Percentiles rank a stretch among this genome's conserved stretches.
phyloP scores from a whole-genome alignment of 2,113 vertebrate genomes.

The Cheilinus undulatus region DNA sequence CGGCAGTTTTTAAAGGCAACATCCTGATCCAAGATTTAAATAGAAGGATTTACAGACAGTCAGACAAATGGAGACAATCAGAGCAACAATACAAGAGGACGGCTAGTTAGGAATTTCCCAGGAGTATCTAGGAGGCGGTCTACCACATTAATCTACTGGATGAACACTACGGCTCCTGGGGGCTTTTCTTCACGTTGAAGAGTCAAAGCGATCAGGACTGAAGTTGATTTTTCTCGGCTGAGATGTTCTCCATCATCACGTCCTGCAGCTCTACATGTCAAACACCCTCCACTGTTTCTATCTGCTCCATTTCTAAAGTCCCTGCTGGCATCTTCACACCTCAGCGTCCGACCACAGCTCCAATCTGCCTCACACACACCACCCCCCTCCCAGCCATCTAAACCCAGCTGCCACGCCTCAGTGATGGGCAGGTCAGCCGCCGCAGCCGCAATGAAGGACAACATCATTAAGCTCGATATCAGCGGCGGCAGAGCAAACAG shows the following conservation, averaged over 20 bases:
- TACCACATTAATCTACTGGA: background rate
- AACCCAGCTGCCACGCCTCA: constrained; percentile 54
- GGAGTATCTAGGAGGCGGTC: background rate
- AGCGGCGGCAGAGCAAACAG: constrained; percentile 68
- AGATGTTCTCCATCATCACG: background rate
- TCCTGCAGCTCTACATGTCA: constrained; percentile 19
- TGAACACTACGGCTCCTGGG: background rate
- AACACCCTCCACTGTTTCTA: constrained; percentile 29
- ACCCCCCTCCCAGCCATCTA: constrained; percentile 16
- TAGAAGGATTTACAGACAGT: too few species aligned
- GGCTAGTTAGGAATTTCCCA: too few species aligned
- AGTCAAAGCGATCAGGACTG: background rate
- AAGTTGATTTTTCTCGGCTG: background rate
- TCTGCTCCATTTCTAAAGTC: constrained; percentile 38
- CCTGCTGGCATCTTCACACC: constrained; percentile 40
- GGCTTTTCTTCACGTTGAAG: background rate
- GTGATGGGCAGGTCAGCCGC: constrained; percentile 60
- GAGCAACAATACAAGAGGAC: too few species aligned
- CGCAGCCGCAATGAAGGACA: constrained; percentile 73
- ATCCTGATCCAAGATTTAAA: too few species aligned
- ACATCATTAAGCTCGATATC: constrained; percentile 80
- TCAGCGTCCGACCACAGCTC: constrained; percentile 30
- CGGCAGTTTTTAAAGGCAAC: too few species aligned
- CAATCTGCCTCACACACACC: constrained; percentile 17
- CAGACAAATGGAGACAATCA: too few species aligned